Conservation (phyloP, 2,113 vertebrate genomes). For the Burhinus bistriatus region DNA sequence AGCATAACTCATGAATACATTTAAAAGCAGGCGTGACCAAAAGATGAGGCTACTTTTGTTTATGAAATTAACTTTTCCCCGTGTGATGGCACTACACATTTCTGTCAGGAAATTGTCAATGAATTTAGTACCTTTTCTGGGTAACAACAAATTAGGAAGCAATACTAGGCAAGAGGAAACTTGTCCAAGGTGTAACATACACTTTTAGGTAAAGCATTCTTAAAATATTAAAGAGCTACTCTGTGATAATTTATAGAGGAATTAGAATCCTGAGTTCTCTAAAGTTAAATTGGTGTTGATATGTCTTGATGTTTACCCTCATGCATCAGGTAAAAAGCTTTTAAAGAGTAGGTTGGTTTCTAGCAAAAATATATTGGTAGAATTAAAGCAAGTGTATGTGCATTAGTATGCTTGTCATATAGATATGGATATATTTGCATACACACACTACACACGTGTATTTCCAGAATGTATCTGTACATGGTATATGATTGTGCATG, state of each 20-base stretch:
- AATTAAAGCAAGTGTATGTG: neutral
- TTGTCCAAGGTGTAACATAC: neutral
- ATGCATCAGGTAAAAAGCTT: neutral
- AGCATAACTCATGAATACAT: neutral
- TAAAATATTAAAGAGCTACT: neutral
- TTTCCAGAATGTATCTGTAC: neutral
- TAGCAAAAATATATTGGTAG: neutral
- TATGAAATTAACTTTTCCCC: neutral
- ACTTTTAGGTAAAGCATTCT: neutral
- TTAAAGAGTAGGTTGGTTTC: neutral
- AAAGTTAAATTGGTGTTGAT: neutral
- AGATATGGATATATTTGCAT: neutral
- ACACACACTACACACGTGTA: accelerated
- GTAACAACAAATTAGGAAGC: neutral
- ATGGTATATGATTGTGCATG: accelerated
- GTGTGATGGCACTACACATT: neutral
- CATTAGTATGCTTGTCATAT: neutral
- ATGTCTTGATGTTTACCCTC: neutral
- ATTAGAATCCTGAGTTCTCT: neutral
- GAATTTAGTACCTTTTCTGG: neutral
- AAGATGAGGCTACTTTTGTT: neutral
- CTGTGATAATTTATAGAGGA: neutral
- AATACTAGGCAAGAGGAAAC: neutral
- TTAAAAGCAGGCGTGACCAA: neutral
- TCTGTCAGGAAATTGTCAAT: neutral